These are phyloP conservation scores for Knipowitschia caucasica DNA, from an alignment of 2,797 vertebrate genomes.

Conservation along the genomic window DNA sequence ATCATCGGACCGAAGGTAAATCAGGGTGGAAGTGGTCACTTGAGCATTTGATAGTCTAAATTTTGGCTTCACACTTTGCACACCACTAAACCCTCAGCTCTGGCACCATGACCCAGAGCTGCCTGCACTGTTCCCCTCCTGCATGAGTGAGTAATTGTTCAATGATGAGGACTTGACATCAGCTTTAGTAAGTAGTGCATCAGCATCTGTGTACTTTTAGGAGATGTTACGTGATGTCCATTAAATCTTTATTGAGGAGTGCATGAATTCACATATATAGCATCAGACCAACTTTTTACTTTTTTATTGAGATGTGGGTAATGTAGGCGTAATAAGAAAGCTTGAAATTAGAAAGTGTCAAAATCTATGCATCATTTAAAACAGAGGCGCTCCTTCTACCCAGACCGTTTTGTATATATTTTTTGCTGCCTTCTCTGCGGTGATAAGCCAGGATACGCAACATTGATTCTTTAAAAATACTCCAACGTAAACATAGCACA, in stretches of 20 bases:
- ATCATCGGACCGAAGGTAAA: constrained; percentile 17
- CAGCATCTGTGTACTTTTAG: constrained; percentile 1
- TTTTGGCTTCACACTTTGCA: constrained; percentile 13
- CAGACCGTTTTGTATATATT: too few relatives aligned
- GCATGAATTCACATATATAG: too few relatives aligned
- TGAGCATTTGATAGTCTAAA: constrained; percentile 26
- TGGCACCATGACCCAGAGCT: neutral
- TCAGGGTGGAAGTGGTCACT: constrained; percentile 13
- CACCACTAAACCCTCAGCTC: neutral
- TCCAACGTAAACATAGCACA: too few relatives aligned
- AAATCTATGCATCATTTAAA: too few relatives aligned
- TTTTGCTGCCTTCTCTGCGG: too few relatives aligned
- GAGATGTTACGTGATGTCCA: neutral
- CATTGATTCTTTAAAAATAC: too few relatives aligned
- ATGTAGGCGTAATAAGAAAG: too few relatives aligned
- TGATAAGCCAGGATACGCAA: too few relatives aligned
- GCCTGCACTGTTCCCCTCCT: neutral
- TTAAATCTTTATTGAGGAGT: neutral
- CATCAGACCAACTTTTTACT: too few relatives aligned
- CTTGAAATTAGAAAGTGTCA: too few relatives aligned
- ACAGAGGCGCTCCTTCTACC: too few relatives aligned
- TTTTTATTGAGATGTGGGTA: too few relatives aligned
- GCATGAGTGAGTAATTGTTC: constrained; percentile 11
- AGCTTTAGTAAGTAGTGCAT: constrained; percentile 16
- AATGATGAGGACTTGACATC: constrained; percentile 1